Evolutionary conservation across 2,797 vertebrate species (phyloP).

Genomic region (Centropyge bicolor): DNA sequence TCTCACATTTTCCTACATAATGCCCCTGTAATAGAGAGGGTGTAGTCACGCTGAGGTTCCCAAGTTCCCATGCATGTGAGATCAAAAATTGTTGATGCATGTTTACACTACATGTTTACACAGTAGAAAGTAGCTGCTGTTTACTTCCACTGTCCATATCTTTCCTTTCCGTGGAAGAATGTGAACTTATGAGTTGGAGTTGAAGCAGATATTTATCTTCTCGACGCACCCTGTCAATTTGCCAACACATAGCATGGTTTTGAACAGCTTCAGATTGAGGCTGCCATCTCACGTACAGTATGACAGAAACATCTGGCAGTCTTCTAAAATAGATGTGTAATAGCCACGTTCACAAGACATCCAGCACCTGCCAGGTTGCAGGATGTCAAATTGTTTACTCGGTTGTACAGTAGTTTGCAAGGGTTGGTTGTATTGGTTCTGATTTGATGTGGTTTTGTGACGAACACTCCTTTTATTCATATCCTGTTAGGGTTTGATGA

Average conservation of each 20-base stretch:
- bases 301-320: slow-evolving; percentile 26
- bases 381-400: slow-evolving; percentile 22
- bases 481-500: not conserved
- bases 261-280: slow-evolving; percentile 5
- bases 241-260: not conserved
- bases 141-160: slow-evolving; percentile 12
- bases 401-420: not conserved
- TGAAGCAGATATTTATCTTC: not conserved
- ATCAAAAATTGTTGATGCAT: not conserved
- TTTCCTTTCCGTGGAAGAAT: slow-evolving; percentile 19
- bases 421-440: not conserved
- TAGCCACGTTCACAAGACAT: slow-evolving; percentile 1
- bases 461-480: slow-evolving; percentile 9
- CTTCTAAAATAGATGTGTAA: slow-evolving; percentile 32
- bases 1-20: no score
- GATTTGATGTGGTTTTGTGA: not conserved
- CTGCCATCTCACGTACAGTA: slow-evolving; percentile 19
- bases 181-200: slow-evolving; percentile 2
- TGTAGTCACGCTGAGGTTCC: slow-evolving; percentile 1
- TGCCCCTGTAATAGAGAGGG: no score
- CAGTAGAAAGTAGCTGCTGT: slow-evolving; percentile 10
- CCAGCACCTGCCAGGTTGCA: slow-evolving; percentile 43
- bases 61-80: not conserved
- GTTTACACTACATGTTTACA: slow-evolving; percentile 55
- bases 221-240: not conserved